Base-by-base conservation (phyloP, 1,140 invertebrate species). In the Drosophila navojoa region DNA sequence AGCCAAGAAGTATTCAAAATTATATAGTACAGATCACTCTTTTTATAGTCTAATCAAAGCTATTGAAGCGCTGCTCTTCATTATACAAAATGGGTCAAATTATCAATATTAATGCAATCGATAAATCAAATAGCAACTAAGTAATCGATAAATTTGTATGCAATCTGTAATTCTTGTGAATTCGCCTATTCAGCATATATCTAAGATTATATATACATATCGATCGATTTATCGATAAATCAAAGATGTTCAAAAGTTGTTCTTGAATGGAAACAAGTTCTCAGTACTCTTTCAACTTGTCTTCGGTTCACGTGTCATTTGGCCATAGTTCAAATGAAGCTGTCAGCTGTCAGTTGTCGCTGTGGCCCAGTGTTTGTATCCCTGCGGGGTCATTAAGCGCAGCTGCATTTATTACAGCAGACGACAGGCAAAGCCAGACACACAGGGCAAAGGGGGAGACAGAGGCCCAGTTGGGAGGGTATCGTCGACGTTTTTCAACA, bases 361-460 rank as follows among this genome's bases (percentile, higher is more conserved):
- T 50, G 60, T 52, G 49, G n/a, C 47, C 10, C 52, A 38, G 52
- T 32, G 16, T 45, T 15, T 38, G 15, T 27, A 27, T 54, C 66
- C 45, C 40, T 15, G 7, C 15, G 22, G 22, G 52, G 35, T 81
- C 74, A 77, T 81, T 81, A 81, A 81, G 67, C 72, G 79, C 79
- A 81, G 79, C 79, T 81, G 79, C 79, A 80, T 72, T 78, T 72
- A 77, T 77, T 58, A 75, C 29, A 59, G 44, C 70, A 35, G 58
- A 57, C 38, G 58, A 44, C 13, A 16, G 42, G n/a, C 42, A 19
- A 10, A 27, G 11, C 42, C 27, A 25, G n/a, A n/a, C n/a, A n/a
- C n/a, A n/a, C 40, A 15, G 27, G 7, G 19, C 13, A 27, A 19
- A n/a, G 15, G 22, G 38, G 35, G 32, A 40, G 32, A 45, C 40